Base-by-base conservation (phyloP, 2,113 vertebrate genomes). In the Patagioenas fasciata region DNA sequence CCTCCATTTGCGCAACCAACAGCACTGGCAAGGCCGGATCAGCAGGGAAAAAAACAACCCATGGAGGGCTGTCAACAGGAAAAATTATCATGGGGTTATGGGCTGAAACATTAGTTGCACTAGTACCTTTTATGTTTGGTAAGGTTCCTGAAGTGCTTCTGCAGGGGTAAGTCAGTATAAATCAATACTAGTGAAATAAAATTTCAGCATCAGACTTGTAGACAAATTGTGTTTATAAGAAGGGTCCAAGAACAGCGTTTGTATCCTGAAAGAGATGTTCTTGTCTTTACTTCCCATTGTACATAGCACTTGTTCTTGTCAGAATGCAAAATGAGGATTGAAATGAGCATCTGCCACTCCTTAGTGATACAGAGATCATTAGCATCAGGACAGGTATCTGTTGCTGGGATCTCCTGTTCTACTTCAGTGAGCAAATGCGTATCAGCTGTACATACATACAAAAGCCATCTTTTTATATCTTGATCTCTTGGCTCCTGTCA, bases 381-480 rank as follows among this genome's bases (percentile, higher is more conserved):
- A 77, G 50, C 62, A 16, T 79, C 53, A 71, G 77, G 62, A 73
- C 47, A 62, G 54, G 64, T 42, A 47, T 56, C 81, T 91, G 56
- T 65, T 72, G 47, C 70, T 94, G 64, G 75, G 51, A 64, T 91
- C 74, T 95, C 54, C 8, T 78, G 15, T 83, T 84, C 64, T 74
- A 5, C 40, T 83, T 90, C 56, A 29, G 64, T 53, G 56, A 85
- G 75, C 88, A 80, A 78, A 70, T 67, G 81, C 71, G 80, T 40
- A 70, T 83, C 62, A 17, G 6, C 64, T 90, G 47, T 56, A 31
- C 28, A 61, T 51, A 56, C n/a, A 23, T 77, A 34, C 16, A 90
- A 95, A 95, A 94, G 85, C 88, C 88, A 83, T 88, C 58, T 73
- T 90, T 87, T 77, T 95, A 14, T 77, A 74, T 62, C 64, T 82